Evolutionary conservation across 2,888 invertebrate species (phyloP).

Genomic region (Erebia epiphron): DNA sequence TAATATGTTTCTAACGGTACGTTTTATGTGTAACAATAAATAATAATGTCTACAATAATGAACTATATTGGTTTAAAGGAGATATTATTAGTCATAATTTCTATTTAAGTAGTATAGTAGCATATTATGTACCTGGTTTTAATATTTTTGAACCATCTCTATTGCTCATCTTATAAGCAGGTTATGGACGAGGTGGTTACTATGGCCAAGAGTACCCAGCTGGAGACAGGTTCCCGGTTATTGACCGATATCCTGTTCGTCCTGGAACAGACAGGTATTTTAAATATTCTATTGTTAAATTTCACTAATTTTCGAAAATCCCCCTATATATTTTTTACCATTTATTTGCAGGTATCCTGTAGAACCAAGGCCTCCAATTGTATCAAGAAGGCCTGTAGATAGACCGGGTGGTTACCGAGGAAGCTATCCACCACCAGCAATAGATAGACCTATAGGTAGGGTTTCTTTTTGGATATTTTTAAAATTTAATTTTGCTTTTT

Average conservation of each 20-base stretch:
- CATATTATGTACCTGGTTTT: background rate
- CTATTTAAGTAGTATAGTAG: too few species aligned
- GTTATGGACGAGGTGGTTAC: slow-evolving; percentile 71
- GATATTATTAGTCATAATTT: too few species aligned
- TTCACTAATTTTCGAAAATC: background rate
- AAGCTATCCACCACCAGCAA: slow-evolving; percentile 71
- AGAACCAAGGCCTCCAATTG: slow-evolving; percentile 71
- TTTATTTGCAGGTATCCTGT: slow-evolving; percentile 60
- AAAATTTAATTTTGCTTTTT: background rate
- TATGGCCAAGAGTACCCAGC: slow-evolving; percentile 61
- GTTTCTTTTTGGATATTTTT: background rate
- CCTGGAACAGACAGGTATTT: slow-evolving; percentile 73
- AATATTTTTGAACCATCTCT: background rate
- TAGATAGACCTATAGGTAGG: slow-evolving; percentile 69
- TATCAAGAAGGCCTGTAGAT: slow-evolving; percentile 64
- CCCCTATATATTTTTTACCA: background rate
- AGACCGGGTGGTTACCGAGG: slow-evolving; percentile 80
- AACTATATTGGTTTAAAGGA: too few species aligned
- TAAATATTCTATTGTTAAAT: slow-evolving; percentile 7
- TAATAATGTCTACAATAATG: too few species aligned
- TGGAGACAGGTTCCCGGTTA: slow-evolving; percentile 54
- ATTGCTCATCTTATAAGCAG: slow-evolving; percentile 49
- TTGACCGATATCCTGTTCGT: slow-evolving; percentile 74
- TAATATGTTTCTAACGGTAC: too few species aligned
- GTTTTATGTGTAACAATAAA: too few species aligned